Conservation (phyloP, 1,140 invertebrate species). For the Camponotus floridanus region DNA sequence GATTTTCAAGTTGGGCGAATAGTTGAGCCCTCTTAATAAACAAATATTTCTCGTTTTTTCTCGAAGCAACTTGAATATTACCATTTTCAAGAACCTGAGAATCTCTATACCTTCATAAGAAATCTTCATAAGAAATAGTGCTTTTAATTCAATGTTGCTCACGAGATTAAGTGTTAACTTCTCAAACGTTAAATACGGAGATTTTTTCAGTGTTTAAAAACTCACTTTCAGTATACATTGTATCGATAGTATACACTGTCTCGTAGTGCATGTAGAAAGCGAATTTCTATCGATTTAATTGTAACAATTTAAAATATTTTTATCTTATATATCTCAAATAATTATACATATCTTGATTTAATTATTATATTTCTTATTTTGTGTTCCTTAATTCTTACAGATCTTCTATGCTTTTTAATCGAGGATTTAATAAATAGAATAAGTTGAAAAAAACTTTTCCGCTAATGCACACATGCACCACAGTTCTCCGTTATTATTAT, state of each 20-base stretch:
- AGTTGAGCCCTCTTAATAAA: neutral
- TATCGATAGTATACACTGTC: neutral
- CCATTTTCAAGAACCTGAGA: neutral
- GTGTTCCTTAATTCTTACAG: neutral
- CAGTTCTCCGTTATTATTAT: neutral
- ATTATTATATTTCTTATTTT: conserved; percentile 32
- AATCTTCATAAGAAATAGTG: neutral
- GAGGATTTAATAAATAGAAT: conserved; percentile 37
- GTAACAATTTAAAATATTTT: neutral
- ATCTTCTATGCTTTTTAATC: neutral
- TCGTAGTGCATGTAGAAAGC: conserved; percentile 34
- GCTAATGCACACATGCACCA: neutral
- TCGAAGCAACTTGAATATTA: neutral
- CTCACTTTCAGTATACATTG: neutral
- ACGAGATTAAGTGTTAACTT: neutral
- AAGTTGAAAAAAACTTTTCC: neutral
- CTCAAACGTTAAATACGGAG: neutral
- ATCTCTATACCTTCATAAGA: neutral
- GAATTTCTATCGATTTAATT: neutral
- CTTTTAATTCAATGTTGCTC: neutral
- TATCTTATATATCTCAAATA: neutral
- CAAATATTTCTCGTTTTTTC: neutral
- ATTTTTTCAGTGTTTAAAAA: neutral
- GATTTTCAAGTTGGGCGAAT: neutral
- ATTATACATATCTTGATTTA: conserved; percentile 15